These are phyloP conservation scores for Falcaria lacertinaria DNA, from an alignment of 2,888 invertebrate genomes.

Conservation along the genomic window DNA sequence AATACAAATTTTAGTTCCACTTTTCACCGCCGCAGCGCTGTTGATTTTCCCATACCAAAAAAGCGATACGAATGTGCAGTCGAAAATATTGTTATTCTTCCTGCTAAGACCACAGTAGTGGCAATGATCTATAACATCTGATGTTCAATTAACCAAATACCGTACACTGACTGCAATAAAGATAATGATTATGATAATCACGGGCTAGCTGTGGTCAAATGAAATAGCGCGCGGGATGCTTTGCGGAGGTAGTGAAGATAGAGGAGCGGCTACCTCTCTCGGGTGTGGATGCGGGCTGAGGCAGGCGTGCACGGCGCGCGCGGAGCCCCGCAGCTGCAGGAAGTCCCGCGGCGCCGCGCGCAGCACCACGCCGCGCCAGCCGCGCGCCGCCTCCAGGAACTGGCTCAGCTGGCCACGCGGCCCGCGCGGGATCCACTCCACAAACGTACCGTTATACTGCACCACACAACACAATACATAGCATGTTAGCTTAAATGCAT, in stretches of 20 bases:
- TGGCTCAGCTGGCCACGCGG: conserved; percentile 82
- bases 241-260: no score
- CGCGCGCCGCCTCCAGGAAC: conserved; percentile 84
- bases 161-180: no score
- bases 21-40: no score
- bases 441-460: conserved; percentile 85
- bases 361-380: conserved; percentile 87
- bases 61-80: no score
- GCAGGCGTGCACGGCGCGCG: conserved; percentile 85
- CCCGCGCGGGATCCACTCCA: conserved; percentile 83
- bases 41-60: no score
- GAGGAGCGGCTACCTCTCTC: conserved; percentile 87
- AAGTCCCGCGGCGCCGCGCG: conserved; percentile 89
- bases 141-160: no score
- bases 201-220: no score
- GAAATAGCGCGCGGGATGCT: no score
- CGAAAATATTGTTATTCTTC: no score
- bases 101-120: neutral
- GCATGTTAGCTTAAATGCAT: no score
- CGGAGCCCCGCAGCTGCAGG: conserved; percentile 77
- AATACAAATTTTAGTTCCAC: no score
- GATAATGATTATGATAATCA: no score
- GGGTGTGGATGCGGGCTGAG: conserved; percentile 88
- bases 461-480: conserved; percentile 6
- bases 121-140: neutral